Conservation (phyloP, 2,113 vertebrate species). For the Tyrannus savana region DNA sequence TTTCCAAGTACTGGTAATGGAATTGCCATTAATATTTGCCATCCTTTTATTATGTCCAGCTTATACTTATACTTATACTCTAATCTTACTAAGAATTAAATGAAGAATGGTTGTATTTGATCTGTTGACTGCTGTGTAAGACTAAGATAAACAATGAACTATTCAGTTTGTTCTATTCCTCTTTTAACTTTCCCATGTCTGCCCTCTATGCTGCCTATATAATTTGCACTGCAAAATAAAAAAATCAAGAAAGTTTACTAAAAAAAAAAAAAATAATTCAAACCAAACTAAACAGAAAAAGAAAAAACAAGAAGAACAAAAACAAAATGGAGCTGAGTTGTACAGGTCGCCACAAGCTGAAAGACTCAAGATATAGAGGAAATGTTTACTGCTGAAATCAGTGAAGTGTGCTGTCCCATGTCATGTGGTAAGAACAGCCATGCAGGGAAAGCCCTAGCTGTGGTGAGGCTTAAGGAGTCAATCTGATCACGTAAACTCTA, state of each 20-base stretch:
- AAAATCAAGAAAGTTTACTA: background rate
- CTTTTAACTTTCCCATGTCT: background rate
- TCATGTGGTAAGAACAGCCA: background rate
- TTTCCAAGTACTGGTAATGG: background rate
- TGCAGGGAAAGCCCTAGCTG: background rate
- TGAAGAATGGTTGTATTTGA: background rate
- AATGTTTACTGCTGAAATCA: background rate
- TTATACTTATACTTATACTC: background rate
- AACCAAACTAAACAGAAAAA: background rate
- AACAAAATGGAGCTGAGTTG: background rate
- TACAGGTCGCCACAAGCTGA: background rate
- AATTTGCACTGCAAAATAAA: background rate
- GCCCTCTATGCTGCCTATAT: background rate
- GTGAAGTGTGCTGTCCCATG: background rate
- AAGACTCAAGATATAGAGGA: background rate
- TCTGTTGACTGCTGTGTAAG: background rate
- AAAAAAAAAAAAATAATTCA: background rate
- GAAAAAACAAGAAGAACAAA: background rate
- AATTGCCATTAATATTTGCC: background rate
- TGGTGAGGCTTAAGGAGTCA: background rate
- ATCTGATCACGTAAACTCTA: background rate
- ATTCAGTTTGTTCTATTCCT: background rate
- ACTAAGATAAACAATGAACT: background rate
- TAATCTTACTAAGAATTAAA: background rate
- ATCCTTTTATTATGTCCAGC: background rate